phyloP scores from a whole-genome alignment of 2,113 vertebrate species.

The Neotoma lepida region DNA sequence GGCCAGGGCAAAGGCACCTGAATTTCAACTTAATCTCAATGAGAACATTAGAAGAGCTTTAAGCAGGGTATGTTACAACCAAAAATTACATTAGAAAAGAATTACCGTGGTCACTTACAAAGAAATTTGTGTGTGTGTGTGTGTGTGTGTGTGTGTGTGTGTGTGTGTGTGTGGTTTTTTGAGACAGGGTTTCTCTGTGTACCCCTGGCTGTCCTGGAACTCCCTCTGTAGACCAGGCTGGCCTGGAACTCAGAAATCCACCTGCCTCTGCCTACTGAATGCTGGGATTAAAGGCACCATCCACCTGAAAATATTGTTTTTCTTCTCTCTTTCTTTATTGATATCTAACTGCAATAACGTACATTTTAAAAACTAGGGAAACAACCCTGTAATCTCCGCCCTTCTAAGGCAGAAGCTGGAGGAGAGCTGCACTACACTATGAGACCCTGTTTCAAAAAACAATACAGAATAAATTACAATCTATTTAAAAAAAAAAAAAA shows the following conservation, averaged over 20 bases:
- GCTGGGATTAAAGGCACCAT: not conserved
- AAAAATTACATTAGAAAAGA: not conserved
- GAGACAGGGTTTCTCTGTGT: not conserved
- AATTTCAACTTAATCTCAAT: not conserved
- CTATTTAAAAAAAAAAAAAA: no score
- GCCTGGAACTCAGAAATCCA: not conserved
- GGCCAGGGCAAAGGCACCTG: not conserved
- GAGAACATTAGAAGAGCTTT: not conserved
- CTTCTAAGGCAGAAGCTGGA: no score
- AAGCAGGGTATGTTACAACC: not conserved
- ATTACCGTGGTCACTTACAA: not conserved
- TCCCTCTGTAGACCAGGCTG: not conserved
- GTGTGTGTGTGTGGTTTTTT: not conserved
- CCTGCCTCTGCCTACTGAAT: not conserved
- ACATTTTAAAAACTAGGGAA: no score
- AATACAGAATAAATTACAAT: no score
- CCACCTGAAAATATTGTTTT: not conserved
- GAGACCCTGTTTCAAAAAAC: no score
- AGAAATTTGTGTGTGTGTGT: not conserved
- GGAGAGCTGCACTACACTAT: no score
- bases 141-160: no score
- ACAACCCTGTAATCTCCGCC: no score
- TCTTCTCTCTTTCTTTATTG: not conserved
- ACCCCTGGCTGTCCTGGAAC: not conserved
- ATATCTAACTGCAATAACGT: not conserved